Evolutionary conservation across 2,113 vertebrate species (phyloP), one percentile per base, ranked within the genome.

Genomic region (Deroptyus accipitrinus): DNA sequence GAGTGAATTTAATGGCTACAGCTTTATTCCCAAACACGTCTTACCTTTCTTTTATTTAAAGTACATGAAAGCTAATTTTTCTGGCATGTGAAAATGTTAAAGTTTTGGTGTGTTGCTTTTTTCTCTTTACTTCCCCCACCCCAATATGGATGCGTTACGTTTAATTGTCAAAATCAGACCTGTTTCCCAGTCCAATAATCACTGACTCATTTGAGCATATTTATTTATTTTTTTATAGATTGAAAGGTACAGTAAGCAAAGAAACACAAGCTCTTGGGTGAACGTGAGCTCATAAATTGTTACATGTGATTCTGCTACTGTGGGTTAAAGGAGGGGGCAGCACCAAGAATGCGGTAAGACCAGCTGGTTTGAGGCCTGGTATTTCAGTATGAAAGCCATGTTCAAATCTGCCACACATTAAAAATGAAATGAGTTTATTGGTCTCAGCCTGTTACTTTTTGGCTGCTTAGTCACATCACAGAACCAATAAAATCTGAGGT

Each of bases 61-160:
- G 54, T n/a, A 90, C 91, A 95, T 69, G 69, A 94, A 92, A 96
- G 95, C 33, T 70, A 62, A n/a, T n/a, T 92, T 94, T 90, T 94
- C 84, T 74, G 63, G 82, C 94, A 68, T 67, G 31, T 76, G 86
- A 94, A 92, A 86, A 51, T 77, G 51, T 54, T 80, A 8, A 48
- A n/a, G 19, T 55, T 88, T 48, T 66, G 22, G 67, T 83, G 52
- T 0, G 1, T 18, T 31, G 17, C 7, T 70, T 86, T 77, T 81
- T 81, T 41, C 30, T 27, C 49, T 37, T 75, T 81, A 81, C 25
- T 85, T 91, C 70, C 72, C 41, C 3, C 37, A 39, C 37, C 78
- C 61, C 68, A 90, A 63, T n/a, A 83, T 55, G 54, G 67, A 84
- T 5, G 1, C 52, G 41, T 74, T 66, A 37, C 5, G 0, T 54